Percentiles rank a stretch among this genome's conserved stretches.
phyloP scores from a whole-genome alignment of 2,113 vertebrate species.

The Sceloporus tristichus region DNA sequence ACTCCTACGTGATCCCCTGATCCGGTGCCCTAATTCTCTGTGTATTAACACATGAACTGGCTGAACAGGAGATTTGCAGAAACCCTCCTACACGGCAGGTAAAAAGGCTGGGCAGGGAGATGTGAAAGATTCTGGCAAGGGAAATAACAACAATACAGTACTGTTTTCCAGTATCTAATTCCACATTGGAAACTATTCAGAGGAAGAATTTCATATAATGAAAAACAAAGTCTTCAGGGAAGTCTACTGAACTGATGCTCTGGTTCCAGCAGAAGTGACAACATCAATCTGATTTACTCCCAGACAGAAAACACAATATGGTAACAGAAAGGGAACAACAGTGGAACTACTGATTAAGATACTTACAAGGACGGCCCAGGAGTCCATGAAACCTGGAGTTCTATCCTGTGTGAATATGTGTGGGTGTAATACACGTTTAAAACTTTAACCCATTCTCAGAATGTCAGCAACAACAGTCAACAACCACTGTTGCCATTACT shows the following conservation, averaged over 20 bases:
- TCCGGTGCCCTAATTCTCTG: background rate
- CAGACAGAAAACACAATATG: background rate
- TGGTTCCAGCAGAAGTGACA: background rate
- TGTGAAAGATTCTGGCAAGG: background rate
- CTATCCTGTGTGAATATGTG: too few relatives aligned
- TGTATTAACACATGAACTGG: background rate
- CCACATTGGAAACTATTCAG: background rate
- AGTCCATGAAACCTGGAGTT: too few relatives aligned
- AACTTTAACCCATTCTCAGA: too few relatives aligned
- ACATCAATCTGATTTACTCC: background rate
- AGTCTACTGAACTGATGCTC: background rate
- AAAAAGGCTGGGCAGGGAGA: background rate
- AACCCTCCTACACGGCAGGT: background rate
- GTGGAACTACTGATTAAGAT: too few relatives aligned
- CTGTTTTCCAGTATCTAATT: background rate
- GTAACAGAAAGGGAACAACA: background rate
- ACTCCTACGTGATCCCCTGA: background rate
- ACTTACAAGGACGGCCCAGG: too few relatives aligned
- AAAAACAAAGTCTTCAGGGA: background rate
- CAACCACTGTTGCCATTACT: too few relatives aligned
- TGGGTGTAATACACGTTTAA: background rate
- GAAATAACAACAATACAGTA: background rate
- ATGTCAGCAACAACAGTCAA: too few relatives aligned
- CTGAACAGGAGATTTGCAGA: fast-evolving
- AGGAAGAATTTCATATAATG: background rate